Base-by-base conservation (phyloP, 2,113 vertebrate genomes). In the Deroptyus accipitrinus region DNA sequence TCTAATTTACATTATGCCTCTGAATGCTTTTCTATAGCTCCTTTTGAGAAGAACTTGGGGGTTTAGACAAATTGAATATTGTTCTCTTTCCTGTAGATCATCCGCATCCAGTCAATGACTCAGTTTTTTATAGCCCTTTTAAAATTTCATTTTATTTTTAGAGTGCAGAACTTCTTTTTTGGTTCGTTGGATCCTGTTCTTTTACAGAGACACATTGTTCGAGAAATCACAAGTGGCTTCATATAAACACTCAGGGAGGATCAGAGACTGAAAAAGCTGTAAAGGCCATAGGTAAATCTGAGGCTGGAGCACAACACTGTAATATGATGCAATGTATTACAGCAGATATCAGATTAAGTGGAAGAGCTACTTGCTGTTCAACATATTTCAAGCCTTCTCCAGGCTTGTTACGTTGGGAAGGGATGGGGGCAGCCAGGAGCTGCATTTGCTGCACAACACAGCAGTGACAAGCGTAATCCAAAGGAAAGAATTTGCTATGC, bases 51-150 rank as follows among this genome's bases (percentile, higher is more conserved):
- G 77, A 96, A 88, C 41, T 73, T 88, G 63, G 23, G 22, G 61
- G 35, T 87, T 92, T 92, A 80, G 41, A 88, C 69, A 73, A 94
- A 93, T 80, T 74, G 59, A 90, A 83, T 94, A 75, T 85, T 96
- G 70, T 88, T 85, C 66, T 83, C 77, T 97, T 95, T 95, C 91
- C 97, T 94, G 82, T 55, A 74, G 80, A 92, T 83, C 68, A 95
- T 95, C 92, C 44, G 14, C 84, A 90, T 75, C 75, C 77, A 75
- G 62, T 35, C 69, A 88, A 76, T 91, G 12, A 87, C 13, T 66
- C 86, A 86, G 74, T 63, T 80, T 83, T 96, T 91, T 61, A 84
- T 85, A 88, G 57, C 22, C 55, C 57, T 86, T 95, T 92, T 46
- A 79, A 92, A 94, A 93, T 73, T 90, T 93, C 39, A 28, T 88